Base-by-base conservation (phyloP, 2,888 invertebrate species). In the Troilus luridus region DNA sequence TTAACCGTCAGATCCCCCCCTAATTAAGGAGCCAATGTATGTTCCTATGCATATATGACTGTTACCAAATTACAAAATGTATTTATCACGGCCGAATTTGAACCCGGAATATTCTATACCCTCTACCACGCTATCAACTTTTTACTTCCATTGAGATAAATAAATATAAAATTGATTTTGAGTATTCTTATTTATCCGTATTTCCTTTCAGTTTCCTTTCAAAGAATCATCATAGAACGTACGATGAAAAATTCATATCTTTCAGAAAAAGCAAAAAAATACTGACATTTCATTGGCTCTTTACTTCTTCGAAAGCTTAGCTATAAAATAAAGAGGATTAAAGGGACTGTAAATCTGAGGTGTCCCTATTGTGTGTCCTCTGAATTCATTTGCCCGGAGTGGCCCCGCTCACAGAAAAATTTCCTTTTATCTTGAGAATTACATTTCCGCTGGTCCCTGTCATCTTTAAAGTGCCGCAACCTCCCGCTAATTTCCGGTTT, bases 341-440 rank as follows among this genome's bases (percentile, higher is more conserved):
- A 41, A 77, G 72, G 41, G 72, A 77, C 72, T 77, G 27, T 77
- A 77, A 77, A 77, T 77, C 72, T 77, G 72, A 77, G 72, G 72
- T 77, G 72, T 77, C n/a, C 85, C 85, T 56, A 85, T 85, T 54
- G 85, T 85, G 54, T 21, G 56, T n/a, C 41, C 41, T 12, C n/a
- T 85, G 85, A 56, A 85, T 85, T 85, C 85, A 85, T 85, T 85
- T 85, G 11, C 11, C 85, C 85, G n/a, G n/a, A 85, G 85, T 85
- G 85, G 56, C 56, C n/a, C 19, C 77, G 56, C 56, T 10, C 10
- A 54, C 85, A n/a, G 85, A 85, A 85, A 85, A 85, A 85, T 85
- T 85, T 85, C 85, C 85, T 85, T 85, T 85, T 85, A 85, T 85
- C 85, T 85, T 58, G n/a, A 56, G 56, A 85, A 85, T 85, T 85